Evolutionary conservation across 2,797 vertebrate species (phyloP), one percentile per base, ranked within the genome.

Genomic region (Nothura maculosa): DNA sequence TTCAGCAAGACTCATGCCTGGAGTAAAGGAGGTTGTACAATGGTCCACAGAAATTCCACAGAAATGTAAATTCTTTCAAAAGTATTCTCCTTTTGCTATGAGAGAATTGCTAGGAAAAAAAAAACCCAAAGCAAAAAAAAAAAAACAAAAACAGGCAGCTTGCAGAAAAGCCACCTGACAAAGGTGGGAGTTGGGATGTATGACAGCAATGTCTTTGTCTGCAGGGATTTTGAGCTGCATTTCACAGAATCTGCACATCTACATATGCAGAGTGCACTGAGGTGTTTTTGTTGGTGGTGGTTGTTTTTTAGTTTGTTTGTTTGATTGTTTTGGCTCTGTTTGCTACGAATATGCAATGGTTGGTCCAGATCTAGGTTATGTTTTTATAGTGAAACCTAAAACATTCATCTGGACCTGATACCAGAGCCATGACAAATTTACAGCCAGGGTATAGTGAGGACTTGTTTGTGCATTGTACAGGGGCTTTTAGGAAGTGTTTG

Each of bases 141-240:
- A 57, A 82, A 55, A 3, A 3, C 27, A 64, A 61, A 1, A 47
- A 10, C 13, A 67, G 34, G 27, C 3, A 43, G 32, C 7, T 58
- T 63, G 9, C 14, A 78, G 34, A 25, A 80, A 80, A 9, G 1
- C 2, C 45, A 70, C 43, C 74, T 68, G 28, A 28, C 0, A 0
- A 34, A 38, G 22, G 50, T 9, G 6, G 8, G 2, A 8, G 19
- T 38, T 9, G 6, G 4, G 2, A 8, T 32, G 10, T 7, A 22
- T 55, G 11, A 36, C 5, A 87, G 18, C 30, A 34, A n/a, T 21
- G 3, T 18, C 14, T 30, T 47, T 69, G 18, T 32, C 48, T 45
- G 19, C 3, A 68, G 9, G 12, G 15, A 36, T 48, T 63, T 77
- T 57, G 47, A 80, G 2, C 3, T 83, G 22, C 6, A 0, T 80